phyloP scores from a whole-genome alignment of 2,113 vertebrate species.

The Nicator chloris region DNA sequence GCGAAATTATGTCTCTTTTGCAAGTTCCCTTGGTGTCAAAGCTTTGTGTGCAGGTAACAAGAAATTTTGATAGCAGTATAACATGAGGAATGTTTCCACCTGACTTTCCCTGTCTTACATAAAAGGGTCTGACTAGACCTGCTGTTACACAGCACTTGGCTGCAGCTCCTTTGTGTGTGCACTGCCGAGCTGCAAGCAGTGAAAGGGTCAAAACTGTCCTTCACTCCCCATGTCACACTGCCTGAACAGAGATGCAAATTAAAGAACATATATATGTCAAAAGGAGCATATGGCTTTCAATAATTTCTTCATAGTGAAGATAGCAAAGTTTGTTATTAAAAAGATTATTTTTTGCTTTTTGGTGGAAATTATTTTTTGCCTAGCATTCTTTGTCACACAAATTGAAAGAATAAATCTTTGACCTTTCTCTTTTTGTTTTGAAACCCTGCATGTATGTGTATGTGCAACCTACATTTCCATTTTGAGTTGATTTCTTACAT shows the following conservation, averaged over 20 bases:
- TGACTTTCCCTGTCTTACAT: neutral
- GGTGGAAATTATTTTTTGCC: neutral
- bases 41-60: neutral
- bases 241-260: neutral
- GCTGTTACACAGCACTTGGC: neutral
- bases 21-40: neutral
- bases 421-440: neutral
- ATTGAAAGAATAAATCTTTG: neutral
- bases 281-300: neutral
- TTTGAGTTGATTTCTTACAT: neutral
- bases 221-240: neutral
- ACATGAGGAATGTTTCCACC: neutral
- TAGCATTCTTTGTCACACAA: neutral
- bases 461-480: neutral
- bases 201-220: neutral
- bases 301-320: neutral
- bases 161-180: neutral
- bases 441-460: neutral
- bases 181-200: rapidly evolving
- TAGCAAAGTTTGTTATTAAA: neutral
- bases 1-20: neutral
- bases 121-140: neutral
- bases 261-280: neutral
- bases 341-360: neutral
- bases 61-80: neutral